Evolutionary conservation across 2,888 invertebrate genomes (phyloP), one percentile per base, ranked within the genome.

Genomic region (Drosophila falleni): DNA sequence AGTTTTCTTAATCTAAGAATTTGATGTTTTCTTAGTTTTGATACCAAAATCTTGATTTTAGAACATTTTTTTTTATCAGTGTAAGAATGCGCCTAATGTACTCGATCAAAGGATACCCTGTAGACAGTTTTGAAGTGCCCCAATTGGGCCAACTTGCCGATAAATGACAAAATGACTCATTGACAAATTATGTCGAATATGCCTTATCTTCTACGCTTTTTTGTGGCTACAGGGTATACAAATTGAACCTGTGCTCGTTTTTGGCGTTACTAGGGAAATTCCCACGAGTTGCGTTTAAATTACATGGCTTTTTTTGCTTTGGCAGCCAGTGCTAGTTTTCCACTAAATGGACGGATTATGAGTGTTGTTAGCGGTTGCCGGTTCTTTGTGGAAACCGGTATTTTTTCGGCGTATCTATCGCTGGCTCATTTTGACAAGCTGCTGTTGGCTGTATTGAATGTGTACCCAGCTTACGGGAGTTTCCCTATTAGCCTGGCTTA

Each of bases 331-430:
- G 75, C 64, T 69, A 71, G 86, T 70, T 80, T 53, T 49, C 71
- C 83, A 74, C 87, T 83, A 88, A 84, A 88, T 88, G 87, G 81
- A 62, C 74, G 88, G 84, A 84, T 84, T 84, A 84, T 84, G 84
- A 83, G 71, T 80, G 88, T 86, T 83, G 88, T 84, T 88, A 82
- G 84, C 64, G 78, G 84, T 74, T 71, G 64, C 31, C 47, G 60
- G 50, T 37, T 19, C 55, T 39, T 56, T 71, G 41, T 29, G 16
- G 15, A 8, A 29, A 44, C 50, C 15, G 54, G 37, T n/a, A n/a
- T 46, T 67, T 53, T 61, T 68, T 39, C 11, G 6, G 16, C 3
- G 46, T 33, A n/a, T 16, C 19, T 31, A 8, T 37, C 33, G 35
- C 70, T 60, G 61, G 61, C 60, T 78, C 74, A 71, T 63, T 77